phyloP scores from a whole-genome alignment of 1,140 invertebrate species.

The Leptopilina boulardi region DNA sequence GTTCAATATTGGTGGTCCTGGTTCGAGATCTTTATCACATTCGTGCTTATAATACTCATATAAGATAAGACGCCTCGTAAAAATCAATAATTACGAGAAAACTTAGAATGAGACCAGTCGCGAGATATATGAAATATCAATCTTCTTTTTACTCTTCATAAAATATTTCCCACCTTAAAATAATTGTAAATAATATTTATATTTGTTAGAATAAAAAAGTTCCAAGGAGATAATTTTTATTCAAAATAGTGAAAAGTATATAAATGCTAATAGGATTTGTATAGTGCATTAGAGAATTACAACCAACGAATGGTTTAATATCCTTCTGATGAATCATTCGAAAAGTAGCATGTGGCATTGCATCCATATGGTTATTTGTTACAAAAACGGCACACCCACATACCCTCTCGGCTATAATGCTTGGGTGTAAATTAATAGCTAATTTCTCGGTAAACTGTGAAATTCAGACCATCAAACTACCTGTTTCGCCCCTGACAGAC shows the following conservation, averaged over 20 bases:
- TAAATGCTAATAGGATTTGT: no score
- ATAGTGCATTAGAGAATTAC: no score
- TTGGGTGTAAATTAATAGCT: slow-evolving; percentile 69
- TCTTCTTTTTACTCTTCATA: background rate
- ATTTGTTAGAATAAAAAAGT: no score
- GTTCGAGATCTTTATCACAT: slow-evolving; percentile 70
- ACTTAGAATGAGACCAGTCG: slow-evolving; percentile 37
- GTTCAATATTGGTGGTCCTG: slow-evolving; percentile 57
- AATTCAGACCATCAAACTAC: slow-evolving; percentile 65
- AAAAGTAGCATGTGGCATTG: slow-evolving; percentile 63
- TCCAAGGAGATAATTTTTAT: no score
- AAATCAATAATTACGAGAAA: slow-evolving; percentile 70
- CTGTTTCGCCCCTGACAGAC: slow-evolving; percentile 64
- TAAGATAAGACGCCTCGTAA: slow-evolving; percentile 60
- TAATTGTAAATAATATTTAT: no score
- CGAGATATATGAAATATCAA: slow-evolving; percentile 18
- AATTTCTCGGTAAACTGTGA: slow-evolving; percentile 72
- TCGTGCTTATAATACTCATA: slow-evolving; percentile 52
- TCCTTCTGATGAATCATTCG: slow-evolving; percentile 36
- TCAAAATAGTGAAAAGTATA: no score
- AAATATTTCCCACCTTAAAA: slow-evolving; percentile 19
- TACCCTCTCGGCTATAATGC: slow-evolving; percentile 42
- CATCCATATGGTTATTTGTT: slow-evolving; percentile 58
- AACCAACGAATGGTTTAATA: background rate
- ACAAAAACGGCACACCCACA: slow-evolving; percentile 52